Evolutionary conservation across 2,797 vertebrate genomes (phyloP), one percentile per base, ranked within the genome.

Genomic region (Schizopygopsis malacanthus): DNA sequence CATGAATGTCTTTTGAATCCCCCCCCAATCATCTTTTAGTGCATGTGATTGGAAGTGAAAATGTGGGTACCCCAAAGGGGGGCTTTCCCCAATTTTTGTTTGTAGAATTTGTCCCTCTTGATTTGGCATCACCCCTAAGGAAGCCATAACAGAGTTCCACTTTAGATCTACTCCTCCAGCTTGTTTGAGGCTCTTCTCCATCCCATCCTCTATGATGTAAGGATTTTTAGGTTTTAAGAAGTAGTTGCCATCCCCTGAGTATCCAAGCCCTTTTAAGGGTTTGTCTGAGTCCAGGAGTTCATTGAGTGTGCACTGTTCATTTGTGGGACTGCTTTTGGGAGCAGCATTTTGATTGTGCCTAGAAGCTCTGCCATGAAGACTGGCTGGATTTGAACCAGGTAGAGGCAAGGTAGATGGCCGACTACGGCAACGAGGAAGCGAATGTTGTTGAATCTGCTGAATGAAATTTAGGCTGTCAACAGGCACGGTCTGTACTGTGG

Each of bases 361-460:
- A 79, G 91, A 89, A 83, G 69, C 91, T 88, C 91, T 95, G 76
- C 92, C 91, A 2, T 93, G 91, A 54, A 93, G 88, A 87, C 94
- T 96, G 37, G 91, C 89, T 73, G 84, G 25, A 15, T 88, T 90
- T 10, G 92, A 93, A 85, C 87, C 92, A 6, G 93, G 90, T 1
- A 91, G 93, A 80, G 91, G 94, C 37, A 95, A 93, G 65, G 93
- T 94, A 71, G 95, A 94, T 52, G 90, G 95, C 1, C 95, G 94
- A 87, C 94, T 95, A 43, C 95, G 95, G 63, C 94, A 94, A 54
- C 95, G 95, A 7, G 96, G 95, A 43, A 97, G 89, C 0, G 96
- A 96, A 87, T 96, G 96, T 86, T 95, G 95, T 82, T 96, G 95
- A 86, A 96, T 95, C 87, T 96, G 95, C 83, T 96, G 95, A 7